Evolutionary conservation across 2,888 invertebrate species (phyloP).

Genomic region (Andrena dorsata): DNA sequence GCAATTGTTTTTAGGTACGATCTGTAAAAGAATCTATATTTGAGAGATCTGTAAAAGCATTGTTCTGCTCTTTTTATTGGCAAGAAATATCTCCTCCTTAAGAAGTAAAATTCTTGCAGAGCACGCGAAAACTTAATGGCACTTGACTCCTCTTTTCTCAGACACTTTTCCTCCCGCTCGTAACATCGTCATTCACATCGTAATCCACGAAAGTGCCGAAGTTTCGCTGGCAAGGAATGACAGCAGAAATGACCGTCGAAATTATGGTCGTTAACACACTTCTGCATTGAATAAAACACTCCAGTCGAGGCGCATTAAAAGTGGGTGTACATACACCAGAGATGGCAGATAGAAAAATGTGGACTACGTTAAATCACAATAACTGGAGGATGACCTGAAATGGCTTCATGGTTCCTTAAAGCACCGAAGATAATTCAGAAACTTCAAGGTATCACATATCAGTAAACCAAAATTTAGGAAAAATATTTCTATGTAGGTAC

Average conservation of each 20-base stretch:
- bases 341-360: neutral
- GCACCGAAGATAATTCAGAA: too few species aligned
- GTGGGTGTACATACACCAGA: neutral
- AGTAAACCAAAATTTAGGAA: too few species aligned
- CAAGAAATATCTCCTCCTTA: conserved; percentile 29
- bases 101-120: conserved; percentile 42
- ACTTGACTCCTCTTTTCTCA: conserved; percentile 32
- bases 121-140: conserved; percentile 46
- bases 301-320: neutral
- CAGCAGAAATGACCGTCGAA: conserved; percentile 21
- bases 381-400: neutral
- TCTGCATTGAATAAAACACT: conserved; percentile 20
- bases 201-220: conserved; percentile 36
- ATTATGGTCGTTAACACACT: conserved; percentile 48
- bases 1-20: neutral
- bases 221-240: conserved; percentile 42
- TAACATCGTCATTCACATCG: conserved; percentile 35
- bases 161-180: conserved; percentile 30
- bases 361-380: neutral
- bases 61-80: conserved; percentile 12
- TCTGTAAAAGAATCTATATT: neutral
- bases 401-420: neutral
- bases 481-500: too few species aligned
- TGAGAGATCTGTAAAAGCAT: conserved; percentile 5
- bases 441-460: too few species aligned